These are phyloP conservation scores for Pandemis corylana DNA, from an alignment of 2,888 invertebrate genomes.

Conservation along the genomic window DNA sequence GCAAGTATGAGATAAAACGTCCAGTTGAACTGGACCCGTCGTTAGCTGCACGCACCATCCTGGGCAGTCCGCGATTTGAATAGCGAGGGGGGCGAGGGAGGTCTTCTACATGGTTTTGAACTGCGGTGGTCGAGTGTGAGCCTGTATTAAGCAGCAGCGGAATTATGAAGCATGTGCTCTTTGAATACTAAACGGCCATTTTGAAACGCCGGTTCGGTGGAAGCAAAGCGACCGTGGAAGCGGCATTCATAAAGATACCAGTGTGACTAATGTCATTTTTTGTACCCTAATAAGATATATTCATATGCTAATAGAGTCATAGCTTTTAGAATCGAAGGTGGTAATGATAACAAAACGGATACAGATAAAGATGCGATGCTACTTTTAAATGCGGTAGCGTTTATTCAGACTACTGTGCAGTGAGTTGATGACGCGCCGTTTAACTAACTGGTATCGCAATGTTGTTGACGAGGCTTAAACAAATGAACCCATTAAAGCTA, in stretches of 20 bases:
- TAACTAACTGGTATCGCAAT: slow-evolving; percentile 36
- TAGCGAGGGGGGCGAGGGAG: slow-evolving; percentile 50
- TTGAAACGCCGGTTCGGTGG: slow-evolving; percentile 65
- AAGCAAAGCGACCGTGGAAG: slow-evolving; percentile 53
- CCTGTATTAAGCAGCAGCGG: slow-evolving; percentile 79
- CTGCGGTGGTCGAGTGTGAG: slow-evolving; percentile 74
- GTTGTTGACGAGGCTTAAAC: slow-evolving; percentile 31
- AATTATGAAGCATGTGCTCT: slow-evolving; percentile 80
- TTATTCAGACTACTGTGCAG: slow-evolving; percentile 33
- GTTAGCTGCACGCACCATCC: slow-evolving; percentile 48
- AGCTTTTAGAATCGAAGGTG: slow-evolving; percentile 42
- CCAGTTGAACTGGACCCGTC: slow-evolving; percentile 62
- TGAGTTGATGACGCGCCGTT: slow-evolving; percentile 39
- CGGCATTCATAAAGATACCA: slow-evolving; percentile 60
- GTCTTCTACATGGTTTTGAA: slow-evolving; percentile 60
- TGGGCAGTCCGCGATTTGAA: slow-evolving; percentile 47
- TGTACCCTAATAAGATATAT: slow-evolving; percentile 49
- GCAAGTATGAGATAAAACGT: slow-evolving; percentile 71
- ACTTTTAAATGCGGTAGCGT: slow-evolving; percentile 29
- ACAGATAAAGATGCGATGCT: slow-evolving; percentile 26
- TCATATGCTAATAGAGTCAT: slow-evolving; percentile 68
- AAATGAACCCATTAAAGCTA: slow-evolving; percentile 33
- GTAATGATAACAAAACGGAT: slow-evolving; percentile 43
- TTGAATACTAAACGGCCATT: slow-evolving; percentile 78
- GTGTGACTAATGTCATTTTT: slow-evolving; percentile 64